Conservation (phyloP, 2,797 vertebrate species). For the Decapterus maruadsi region DNA sequence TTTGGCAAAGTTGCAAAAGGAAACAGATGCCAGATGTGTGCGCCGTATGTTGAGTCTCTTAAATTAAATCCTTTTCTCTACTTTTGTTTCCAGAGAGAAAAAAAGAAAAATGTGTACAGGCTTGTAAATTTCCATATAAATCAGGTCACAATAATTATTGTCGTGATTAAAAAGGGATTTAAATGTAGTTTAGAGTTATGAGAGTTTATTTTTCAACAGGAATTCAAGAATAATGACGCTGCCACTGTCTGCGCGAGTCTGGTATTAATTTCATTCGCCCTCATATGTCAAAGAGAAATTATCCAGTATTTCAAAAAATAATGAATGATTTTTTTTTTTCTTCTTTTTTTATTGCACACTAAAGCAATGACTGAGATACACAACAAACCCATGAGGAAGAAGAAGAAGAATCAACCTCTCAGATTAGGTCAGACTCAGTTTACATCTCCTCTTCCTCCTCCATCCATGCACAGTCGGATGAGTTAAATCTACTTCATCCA, state of each 20-base stretch:
- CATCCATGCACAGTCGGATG: slow-evolving; percentile 49
- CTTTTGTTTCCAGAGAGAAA: slow-evolving; percentile 48
- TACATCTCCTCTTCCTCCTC: slow-evolving; percentile 51
- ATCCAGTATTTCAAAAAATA: not conserved
- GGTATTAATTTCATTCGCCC: not conserved
- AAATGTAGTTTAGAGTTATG: not conserved
- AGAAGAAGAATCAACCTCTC: slow-evolving; percentile 36
- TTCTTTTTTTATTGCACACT: too few relatives aligned
- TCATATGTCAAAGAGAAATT: slow-evolving; percentile 15
- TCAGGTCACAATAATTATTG: slow-evolving; percentile 27
- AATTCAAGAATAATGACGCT: not conserved
- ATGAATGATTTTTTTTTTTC: too few relatives aligned
- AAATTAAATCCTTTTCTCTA: slow-evolving; percentile 34
- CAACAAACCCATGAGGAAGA: slow-evolving; percentile 31
- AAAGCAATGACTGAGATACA: slow-evolving; percentile 15
- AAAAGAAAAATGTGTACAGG: not conserved
- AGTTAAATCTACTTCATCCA: slow-evolving; percentile 62
- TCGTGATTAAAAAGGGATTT: slow-evolving; percentile 12
- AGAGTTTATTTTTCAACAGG: not conserved
- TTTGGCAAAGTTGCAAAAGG: slow-evolving; percentile 57
- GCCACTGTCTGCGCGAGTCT: not conserved
- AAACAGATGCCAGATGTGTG: slow-evolving; percentile 68
- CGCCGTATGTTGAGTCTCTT: slow-evolving; percentile 28
- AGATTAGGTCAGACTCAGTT: slow-evolving; percentile 51
- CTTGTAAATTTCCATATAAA: slow-evolving; percentile 16